A percentile compares a stretch with the other conserved stretches of the same genome.
Conservation (phyloP, 2,113 vertebrate genomes). For the Neodontobutis hainanensis region DNA sequence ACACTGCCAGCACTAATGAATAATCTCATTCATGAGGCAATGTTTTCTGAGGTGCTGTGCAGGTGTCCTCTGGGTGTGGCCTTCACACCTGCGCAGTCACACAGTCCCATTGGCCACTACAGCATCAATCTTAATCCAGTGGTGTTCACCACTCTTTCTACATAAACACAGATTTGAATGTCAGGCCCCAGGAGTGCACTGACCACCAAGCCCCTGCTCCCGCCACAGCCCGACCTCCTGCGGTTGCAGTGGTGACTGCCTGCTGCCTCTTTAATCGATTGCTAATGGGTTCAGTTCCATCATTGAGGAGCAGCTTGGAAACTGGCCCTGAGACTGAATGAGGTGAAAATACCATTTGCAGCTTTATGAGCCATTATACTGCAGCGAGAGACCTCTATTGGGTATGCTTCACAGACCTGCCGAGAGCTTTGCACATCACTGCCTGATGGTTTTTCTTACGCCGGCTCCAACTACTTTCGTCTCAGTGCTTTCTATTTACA, state of each 20-base stretch:
- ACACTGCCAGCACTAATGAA: conserved; percentile 61
- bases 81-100: conserved; percentile 9
- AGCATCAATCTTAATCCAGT: not conserved
- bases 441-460: conserved; percentile 78
- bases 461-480: conserved; percentile 65
- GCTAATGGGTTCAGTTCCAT: conserved; percentile 82
- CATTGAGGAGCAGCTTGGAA: conserved; percentile 79
- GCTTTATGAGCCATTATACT: conserved; percentile 84
- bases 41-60: conserved; percentile 41
- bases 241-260: conserved; percentile 72
- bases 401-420: conserved; percentile 77
- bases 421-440: conserved; percentile 70
- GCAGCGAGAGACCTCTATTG: conserved; percentile 79
- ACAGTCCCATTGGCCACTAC: no score
- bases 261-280: conserved; percentile 84
- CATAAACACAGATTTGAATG: conserved; percentile 75
- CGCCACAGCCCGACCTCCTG: conserved; percentile 44
- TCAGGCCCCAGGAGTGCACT: conserved; percentile 51
- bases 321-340: conserved; percentile 80
- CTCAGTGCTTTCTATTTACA: conserved; percentile 75
- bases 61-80: conserved; percentile 48
- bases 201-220: conserved; percentile 27
- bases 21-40: conserved; percentile 58
- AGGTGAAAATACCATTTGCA: conserved; percentile 83
- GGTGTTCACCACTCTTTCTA: conserved; percentile 59